Evolutionary conservation across 2,113 vertebrate species (phyloP).

Genomic region (Eptesicus fuscus): DNA sequence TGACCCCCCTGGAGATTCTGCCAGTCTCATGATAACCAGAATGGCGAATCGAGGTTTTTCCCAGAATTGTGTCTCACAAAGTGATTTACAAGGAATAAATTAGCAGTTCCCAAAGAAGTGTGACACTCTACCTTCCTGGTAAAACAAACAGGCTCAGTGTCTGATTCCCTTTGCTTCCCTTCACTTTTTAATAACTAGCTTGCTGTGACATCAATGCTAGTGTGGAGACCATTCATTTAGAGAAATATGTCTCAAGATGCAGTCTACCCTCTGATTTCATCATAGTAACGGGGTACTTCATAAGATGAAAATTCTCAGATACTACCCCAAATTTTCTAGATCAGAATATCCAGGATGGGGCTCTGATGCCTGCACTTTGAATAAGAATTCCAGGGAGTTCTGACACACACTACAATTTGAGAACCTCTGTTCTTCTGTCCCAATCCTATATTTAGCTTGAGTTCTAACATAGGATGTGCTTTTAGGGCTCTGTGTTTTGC

Average conservation of each 20-base stretch:
- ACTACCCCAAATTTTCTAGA: not conserved
- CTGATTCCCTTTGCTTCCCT: not conserved
- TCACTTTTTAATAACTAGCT: not conserved
- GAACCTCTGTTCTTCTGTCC: not conserved
- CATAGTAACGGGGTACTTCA: not conserved
- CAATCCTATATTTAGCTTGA: not conserved
- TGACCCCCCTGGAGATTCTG: rapidly evolving
- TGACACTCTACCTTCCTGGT: not conserved
- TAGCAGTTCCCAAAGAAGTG: not conserved
- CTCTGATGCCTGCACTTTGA: not conserved
- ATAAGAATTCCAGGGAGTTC: not conserved
- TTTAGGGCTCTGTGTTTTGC: not conserved
- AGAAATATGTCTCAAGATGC: not conserved
- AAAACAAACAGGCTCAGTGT: not conserved
- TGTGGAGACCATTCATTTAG: not conserved
- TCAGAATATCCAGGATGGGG: not conserved
- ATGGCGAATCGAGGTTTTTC: no score
- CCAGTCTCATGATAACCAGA: not conserved
- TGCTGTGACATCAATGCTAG: not conserved
- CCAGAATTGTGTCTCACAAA: no score
- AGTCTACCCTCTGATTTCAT: not conserved
- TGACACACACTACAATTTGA: not conserved
- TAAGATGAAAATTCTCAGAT: not conserved
- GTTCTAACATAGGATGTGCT: not conserved
- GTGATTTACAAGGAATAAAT: not conserved